A percentile compares a stretch with the other conserved stretches of the same genome.
Conservation (phyloP, 37 sponge, comb jelly and placozoan genomes). For the Aphrocallistes beatrix region DNA sequence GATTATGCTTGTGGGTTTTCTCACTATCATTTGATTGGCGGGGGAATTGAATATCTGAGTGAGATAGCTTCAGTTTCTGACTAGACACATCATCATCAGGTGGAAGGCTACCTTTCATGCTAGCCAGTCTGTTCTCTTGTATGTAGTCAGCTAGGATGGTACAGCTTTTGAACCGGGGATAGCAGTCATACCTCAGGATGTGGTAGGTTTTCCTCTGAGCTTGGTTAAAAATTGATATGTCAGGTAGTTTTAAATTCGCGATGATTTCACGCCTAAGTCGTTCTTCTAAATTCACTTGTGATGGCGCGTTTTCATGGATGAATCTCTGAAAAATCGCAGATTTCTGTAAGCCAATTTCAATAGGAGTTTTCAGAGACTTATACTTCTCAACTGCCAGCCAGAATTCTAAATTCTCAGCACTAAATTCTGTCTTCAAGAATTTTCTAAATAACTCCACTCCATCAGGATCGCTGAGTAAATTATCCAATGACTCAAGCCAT, state of each 20-base stretch:
- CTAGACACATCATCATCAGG: too few species aligned
- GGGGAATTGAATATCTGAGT: background rate
- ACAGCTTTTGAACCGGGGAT: background rate
- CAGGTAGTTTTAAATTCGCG: background rate
- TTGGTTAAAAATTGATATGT: background rate
- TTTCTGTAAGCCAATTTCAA: background rate
- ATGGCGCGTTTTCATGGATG: background rate
- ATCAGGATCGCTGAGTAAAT: background rate
- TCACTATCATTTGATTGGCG: background rate
- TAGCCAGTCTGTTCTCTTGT: background rate
- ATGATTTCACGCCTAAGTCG: background rate
- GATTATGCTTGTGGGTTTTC: background rate
- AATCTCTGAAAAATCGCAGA: background rate
- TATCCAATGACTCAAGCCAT: background rate
- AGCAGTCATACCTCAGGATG: background rate
- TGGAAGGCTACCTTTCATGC: background rate
- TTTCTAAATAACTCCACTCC: background rate
- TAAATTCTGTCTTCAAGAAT: background rate
- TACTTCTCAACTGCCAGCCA: slow-evolving; percentile 15
- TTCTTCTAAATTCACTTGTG: background rate
- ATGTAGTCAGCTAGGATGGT: background rate
- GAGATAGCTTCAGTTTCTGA: background rate
- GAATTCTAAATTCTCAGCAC: background rate
- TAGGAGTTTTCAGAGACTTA: background rate
- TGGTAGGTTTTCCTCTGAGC: slow-evolving; percentile 1